Conservation (phyloP, 2,888 invertebrate species). For the Chironomus tentans region DNA sequence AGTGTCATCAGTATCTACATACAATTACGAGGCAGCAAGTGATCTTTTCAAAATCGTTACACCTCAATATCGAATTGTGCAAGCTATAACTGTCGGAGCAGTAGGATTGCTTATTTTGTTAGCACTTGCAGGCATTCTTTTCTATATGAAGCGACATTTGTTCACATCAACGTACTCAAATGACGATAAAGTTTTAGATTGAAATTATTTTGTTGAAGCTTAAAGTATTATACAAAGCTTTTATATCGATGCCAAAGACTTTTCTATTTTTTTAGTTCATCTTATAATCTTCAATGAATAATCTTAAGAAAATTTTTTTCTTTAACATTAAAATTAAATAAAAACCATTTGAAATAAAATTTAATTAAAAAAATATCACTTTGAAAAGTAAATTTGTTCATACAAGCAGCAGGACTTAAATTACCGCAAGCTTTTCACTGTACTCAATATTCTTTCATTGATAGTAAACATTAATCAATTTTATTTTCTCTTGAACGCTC, state of each 20-base stretch:
- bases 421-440: too few species aligned
- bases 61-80: constrained; percentile 60
- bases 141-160: constrained; percentile 38
- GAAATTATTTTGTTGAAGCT: not conserved
- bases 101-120: constrained; percentile 58
- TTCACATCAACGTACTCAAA: not conserved
- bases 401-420: too few species aligned
- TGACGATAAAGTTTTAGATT: constrained; percentile 16
- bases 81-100: constrained; percentile 61
- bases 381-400: too few species aligned
- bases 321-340: too few species aligned
- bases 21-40: constrained; percentile 53
- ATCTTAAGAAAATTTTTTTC: not conserved
- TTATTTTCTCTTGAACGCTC: too few species aligned
- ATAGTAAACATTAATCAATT: too few species aligned
- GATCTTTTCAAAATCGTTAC: constrained; percentile 55
- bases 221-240: not conserved
- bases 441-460: too few species aligned
- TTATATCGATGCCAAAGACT: too few species aligned
- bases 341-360: too few species aligned
- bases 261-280: too few species aligned
- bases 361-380: too few species aligned
- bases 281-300: not conserved
- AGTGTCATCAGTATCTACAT: constrained; percentile 55
- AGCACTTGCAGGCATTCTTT: constrained; percentile 53